These are phyloP conservation scores for Pyxicephalus adspersus DNA, from an alignment of 2,113 vertebrate species.

Conservation along the genomic window DNA sequence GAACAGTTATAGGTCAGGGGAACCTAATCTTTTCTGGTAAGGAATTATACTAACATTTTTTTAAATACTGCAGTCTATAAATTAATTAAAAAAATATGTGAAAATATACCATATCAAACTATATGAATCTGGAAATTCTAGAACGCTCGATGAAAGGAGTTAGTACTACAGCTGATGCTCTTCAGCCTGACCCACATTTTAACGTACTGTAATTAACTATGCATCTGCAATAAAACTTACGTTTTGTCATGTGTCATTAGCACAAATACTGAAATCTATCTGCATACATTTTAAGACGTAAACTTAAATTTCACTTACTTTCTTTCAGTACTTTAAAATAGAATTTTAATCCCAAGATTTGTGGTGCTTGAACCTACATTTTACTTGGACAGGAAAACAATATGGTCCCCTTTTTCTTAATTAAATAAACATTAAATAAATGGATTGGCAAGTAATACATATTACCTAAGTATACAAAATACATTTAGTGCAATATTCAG, in stretches of 20 bases:
- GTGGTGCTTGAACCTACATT: neutral
- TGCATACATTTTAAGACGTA: slow-evolving; percentile 7
- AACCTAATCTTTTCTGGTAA: slow-evolving; percentile 1
- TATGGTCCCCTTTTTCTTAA: neutral
- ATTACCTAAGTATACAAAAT: slow-evolving; percentile 41
- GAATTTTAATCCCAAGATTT: neutral
- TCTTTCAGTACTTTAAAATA: slow-evolving; percentile 19
- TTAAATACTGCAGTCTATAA: too few relatives aligned
- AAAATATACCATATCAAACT: too few relatives aligned
- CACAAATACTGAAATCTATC: neutral
- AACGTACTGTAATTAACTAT: neutral
- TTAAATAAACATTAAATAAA: slow-evolving; percentile 48
- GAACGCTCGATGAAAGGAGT: too few relatives aligned
- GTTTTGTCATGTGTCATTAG: neutral
- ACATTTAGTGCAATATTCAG: slow-evolving; percentile 52
- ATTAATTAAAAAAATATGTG: too few relatives aligned
- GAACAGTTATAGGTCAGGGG: neutral
- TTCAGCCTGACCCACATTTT: neutral
- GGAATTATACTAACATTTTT: neutral
- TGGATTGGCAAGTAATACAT: slow-evolving; percentile 14
- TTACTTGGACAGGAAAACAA: neutral
- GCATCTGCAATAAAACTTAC: neutral
- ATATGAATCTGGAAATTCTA: too few relatives aligned
- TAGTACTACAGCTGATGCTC: neutral
- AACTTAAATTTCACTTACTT: slow-evolving; percentile 4